Percentiles rank a stretch among this genome's conserved stretches.
phyloP scores from a whole-genome alignment of 2,113 vertebrate genomes.

The Pithys albifrons region DNA sequence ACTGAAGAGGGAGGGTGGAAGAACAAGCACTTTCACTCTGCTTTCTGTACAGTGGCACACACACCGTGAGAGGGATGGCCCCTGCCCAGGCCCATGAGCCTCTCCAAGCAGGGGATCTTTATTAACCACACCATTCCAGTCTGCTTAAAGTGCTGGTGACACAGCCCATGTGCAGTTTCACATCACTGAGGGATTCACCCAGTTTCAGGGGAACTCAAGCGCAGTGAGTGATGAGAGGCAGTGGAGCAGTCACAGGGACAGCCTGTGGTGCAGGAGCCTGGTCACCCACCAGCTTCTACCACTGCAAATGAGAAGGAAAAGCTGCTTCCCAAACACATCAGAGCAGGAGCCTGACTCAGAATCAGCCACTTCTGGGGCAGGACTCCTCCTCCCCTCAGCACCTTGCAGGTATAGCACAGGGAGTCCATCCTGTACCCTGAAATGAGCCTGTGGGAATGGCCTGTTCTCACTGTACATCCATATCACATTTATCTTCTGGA shows the following conservation, averaged over 20 bases:
- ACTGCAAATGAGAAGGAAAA: rapidly evolving
- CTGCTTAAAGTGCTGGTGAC: background rate
- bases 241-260: no score
- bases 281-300: background rate
- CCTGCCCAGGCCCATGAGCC: rapidly evolving
- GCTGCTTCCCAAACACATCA: background rate
- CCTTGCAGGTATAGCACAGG: background rate
- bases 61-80: background rate
- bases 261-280: background rate
- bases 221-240: background rate
- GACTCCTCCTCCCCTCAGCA: background rate
- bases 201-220: background rate
- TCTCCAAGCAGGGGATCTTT: background rate
- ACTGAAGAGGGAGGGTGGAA: background rate
- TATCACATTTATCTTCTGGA: background rate
- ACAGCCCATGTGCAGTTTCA: rapidly evolving
- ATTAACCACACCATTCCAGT: rapidly evolving
- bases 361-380: background rate
- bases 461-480: rapidly evolving
- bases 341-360: background rate
- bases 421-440: background rate
- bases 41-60: rapidly evolving
- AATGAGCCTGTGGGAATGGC: background rate
- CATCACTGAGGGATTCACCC: no score
- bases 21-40: rapidly evolving